These are phyloP conservation scores for Parnassius apollo DNA, from an alignment of 2,888 invertebrate genomes.

Conservation along the genomic window DNA sequence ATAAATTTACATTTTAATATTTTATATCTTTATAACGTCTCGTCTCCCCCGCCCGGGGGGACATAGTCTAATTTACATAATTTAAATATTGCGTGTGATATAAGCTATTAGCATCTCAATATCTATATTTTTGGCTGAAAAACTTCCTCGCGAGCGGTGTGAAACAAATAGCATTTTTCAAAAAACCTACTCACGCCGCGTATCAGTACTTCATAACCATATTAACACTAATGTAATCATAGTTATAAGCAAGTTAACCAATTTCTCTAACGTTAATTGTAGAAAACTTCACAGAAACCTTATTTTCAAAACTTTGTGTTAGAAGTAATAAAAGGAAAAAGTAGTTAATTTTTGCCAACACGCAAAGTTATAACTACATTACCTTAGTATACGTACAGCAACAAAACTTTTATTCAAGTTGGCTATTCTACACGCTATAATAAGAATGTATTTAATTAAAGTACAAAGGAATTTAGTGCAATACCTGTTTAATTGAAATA, in stretches of 20 bases:
- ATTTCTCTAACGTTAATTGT: background rate
- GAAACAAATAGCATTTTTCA: too few species aligned
- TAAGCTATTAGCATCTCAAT: too few species aligned
- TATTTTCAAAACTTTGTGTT: background rate
- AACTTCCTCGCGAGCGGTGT: too few species aligned
- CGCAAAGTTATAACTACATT: constrained; percentile 22
- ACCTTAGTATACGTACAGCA: constrained; percentile 6
- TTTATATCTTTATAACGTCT: too few species aligned
- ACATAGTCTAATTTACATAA: too few species aligned
- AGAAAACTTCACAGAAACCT: background rate
- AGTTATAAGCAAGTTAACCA: background rate
- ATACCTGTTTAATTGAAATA: background rate
- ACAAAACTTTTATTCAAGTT: background rate
- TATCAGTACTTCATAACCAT: too few species aligned
- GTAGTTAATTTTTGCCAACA: constrained; percentile 1
- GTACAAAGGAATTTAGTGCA: background rate
- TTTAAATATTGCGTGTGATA: too few species aligned
- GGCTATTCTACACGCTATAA: background rate
- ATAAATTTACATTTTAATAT: too few species aligned
- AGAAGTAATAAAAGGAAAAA: constrained; percentile 1
- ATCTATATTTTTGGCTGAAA: too few species aligned
- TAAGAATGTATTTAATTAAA: background rate
- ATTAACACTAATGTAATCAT: too few species aligned
- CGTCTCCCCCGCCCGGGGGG: too few species aligned
- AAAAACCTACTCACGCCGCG: too few species aligned